Evolutionary conservation across 2,888 invertebrate genomes (phyloP).

Genomic region (Heliconius ethilla): DNA sequence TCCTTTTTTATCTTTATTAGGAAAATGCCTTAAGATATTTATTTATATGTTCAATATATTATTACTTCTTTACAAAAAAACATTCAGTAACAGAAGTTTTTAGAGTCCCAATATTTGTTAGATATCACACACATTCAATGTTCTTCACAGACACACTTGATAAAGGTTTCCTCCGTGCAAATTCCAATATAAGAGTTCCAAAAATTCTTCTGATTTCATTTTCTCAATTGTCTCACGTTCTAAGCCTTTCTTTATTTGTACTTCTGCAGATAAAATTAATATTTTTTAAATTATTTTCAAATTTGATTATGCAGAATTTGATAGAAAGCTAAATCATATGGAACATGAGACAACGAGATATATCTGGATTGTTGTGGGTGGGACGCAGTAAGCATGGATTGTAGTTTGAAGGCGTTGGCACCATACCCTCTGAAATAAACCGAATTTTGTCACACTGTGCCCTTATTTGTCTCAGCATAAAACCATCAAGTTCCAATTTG

Average conservation of each 20-base stretch:
- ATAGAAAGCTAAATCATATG: constrained; percentile 80
- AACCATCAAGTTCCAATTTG: constrained; percentile 65
- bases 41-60: constrained; percentile 39
- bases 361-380: constrained; percentile 83
- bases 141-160: constrained; percentile 74
- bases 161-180: constrained; percentile 84
- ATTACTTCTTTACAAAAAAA: constrained; percentile 45
- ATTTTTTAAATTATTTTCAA: constrained; percentile 63
- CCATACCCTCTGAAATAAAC: constrained; percentile 82
- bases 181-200: constrained; percentile 83
- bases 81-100: constrained; percentile 41
- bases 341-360: constrained; percentile 84
- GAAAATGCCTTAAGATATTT: constrained; percentile 51
- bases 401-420: constrained; percentile 75
- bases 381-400: constrained; percentile 78
- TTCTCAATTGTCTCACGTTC: constrained; percentile 78
- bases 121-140: constrained; percentile 42
- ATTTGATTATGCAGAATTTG: constrained; percentile 50
- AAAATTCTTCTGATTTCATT: constrained; percentile 70
- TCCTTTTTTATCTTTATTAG: constrained; percentile 69
- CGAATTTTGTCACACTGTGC: constrained; percentile 75
- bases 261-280: constrained; percentile 81
- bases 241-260: constrained; percentile 75
- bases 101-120: constrained; percentile 51
- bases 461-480: constrained; percentile 62